These are phyloP conservation scores for Lordiphosa clarofinis DNA, from an alignment of 1,140 invertebrate genomes.

Conservation along the genomic window DNA sequence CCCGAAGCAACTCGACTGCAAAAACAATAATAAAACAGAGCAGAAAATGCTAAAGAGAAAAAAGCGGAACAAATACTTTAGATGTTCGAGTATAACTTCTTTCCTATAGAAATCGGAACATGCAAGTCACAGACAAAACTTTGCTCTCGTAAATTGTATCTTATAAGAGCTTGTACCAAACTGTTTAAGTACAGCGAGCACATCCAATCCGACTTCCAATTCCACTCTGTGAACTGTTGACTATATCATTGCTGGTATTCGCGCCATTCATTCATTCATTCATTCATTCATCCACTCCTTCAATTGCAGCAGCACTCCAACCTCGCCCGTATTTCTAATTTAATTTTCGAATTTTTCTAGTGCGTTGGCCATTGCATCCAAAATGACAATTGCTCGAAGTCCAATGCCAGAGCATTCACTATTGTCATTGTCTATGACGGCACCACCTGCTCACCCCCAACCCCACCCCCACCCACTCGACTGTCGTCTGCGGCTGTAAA, in stretches of 20 bases:
- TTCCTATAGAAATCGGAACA: too few relatives aligned
- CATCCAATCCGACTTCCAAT: too few relatives aligned
- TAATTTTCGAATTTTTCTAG: slow-evolving; percentile 16
- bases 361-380: slow-evolving; percentile 10
- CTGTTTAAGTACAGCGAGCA: neutral
- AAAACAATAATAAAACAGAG: slow-evolving; percentile 7
- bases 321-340: slow-evolving; percentile 9
- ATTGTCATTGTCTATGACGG: slow-evolving; percentile 14
- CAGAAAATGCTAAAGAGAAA: neutral
- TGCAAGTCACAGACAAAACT: too few relatives aligned
- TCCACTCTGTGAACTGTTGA: too few relatives aligned
- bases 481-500: slow-evolving; percentile 73
- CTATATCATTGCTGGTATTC: too few relatives aligned
- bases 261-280: too few relatives aligned
- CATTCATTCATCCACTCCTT: too few relatives aligned
- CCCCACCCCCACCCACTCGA: slow-evolving; percentile 4
- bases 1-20: slow-evolving; percentile 4
- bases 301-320: too few relatives aligned
- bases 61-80: neutral
- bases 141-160: too few relatives aligned
- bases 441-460: neutral
- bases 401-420: slow-evolving; percentile 3
- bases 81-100: too few relatives aligned
- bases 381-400: slow-evolving; percentile 11
- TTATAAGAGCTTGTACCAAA: too few relatives aligned